Conservation (phyloP, 2,888 invertebrate species). For the Drosophila nr. fundita region DNA sequence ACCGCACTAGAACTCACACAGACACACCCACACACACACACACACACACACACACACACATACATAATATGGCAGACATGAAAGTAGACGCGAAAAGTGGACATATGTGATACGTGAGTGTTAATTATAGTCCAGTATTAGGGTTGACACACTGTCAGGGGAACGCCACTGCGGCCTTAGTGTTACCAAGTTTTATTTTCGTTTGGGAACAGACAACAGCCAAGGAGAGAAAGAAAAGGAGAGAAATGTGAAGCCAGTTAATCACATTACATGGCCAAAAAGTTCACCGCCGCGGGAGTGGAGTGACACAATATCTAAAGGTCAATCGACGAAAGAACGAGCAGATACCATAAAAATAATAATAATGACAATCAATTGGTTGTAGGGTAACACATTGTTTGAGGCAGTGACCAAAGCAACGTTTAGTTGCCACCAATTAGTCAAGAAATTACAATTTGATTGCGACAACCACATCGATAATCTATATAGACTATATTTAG, state of each 20-base stretch:
- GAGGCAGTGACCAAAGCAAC: neutral
- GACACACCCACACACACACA: conserved; percentile 3
- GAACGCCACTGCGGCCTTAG: conserved; percentile 2
- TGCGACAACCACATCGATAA: neutral
- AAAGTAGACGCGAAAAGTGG: conserved; percentile 7
- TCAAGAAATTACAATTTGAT: neutral
- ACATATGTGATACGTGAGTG: conserved; percentile 44
- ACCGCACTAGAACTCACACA: conserved; percentile 4
- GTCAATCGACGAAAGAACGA: neutral
- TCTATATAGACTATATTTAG: neutral
- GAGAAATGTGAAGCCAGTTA: neutral
- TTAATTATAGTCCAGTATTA: conserved; percentile 51
- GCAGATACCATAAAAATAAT: neutral
- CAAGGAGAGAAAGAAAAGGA: neutral
- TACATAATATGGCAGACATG: neutral
- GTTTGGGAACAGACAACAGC: neutral
- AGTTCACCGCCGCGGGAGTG: neutral
- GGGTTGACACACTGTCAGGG: conserved; percentile 47
- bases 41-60: conserved; percentile 1
- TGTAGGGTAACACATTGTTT: neutral
- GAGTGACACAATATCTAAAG: neutral
- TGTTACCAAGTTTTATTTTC: conserved; percentile 25
- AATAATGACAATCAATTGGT: neutral
- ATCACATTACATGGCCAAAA: neutral
- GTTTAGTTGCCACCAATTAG: neutral